Evolutionary conservation across 2,888 invertebrate species (phyloP).

Genomic region (Byasa hedistus): DNA sequence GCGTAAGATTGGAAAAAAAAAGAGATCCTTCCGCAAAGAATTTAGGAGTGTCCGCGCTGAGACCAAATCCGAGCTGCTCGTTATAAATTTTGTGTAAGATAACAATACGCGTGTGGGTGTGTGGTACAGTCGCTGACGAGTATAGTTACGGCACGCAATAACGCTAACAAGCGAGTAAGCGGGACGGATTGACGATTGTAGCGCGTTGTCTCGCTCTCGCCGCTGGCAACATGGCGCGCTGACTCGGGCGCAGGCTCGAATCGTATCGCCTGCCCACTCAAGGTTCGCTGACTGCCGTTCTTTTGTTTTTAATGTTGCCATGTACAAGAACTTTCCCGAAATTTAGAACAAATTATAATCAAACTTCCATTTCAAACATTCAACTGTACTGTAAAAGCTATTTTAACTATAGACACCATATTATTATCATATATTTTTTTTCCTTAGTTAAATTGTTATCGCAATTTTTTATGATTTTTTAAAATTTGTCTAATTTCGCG

Average conservation of each 20-base stretch:
- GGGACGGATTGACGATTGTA: conserved; percentile 49
- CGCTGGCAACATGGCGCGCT: conserved; percentile 76
- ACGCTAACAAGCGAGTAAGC: conserved; percentile 78
- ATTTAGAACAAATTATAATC: background rate
- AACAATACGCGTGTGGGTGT: conserved; percentile 78
- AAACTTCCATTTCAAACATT: too few species aligned
- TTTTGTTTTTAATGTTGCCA: conserved; percentile 80
- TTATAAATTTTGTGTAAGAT: conserved; percentile 79
- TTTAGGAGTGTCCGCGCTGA: conserved; percentile 71
- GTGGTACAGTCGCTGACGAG: conserved; percentile 75
- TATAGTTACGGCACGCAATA: conserved; percentile 79
- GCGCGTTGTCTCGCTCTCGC: conserved; percentile 56
- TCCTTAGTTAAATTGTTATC: too few species aligned
- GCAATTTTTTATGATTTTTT: too few species aligned
- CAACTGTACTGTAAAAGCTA: too few species aligned
- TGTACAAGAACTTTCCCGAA: conserved; percentile 40
- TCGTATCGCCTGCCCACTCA: conserved; percentile 82
- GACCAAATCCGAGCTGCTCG: conserved; percentile 72
- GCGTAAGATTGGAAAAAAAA: conserved; percentile 58
- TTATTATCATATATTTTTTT: too few species aligned
- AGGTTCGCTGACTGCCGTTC: conserved; percentile 82
- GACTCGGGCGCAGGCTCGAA: conserved; percentile 84
- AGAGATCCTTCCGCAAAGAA: conserved; percentile 73
- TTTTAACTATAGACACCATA: too few species aligned
- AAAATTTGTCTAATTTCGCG: too few species aligned